These are phyloP conservation scores for Papilio helenus DNA, from an alignment of 1,140 invertebrate species.

Conservation along the genomic window DNA sequence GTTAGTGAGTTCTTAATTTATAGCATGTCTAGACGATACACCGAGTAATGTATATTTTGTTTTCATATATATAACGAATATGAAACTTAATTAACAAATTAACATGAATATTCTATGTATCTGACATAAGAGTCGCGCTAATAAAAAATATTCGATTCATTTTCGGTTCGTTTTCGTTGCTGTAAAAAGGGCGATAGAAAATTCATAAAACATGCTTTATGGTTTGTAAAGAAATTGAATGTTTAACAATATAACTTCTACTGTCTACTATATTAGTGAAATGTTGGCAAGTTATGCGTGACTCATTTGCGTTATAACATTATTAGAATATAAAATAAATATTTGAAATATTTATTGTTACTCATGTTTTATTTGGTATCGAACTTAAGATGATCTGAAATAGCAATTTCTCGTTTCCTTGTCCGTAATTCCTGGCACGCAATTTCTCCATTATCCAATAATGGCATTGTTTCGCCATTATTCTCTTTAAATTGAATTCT, in stretches of 20 bases:
- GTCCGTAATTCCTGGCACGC: slow-evolving; percentile 35
- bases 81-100: slow-evolving; percentile 7
- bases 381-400: slow-evolving; percentile 24
- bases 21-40: not conserved
- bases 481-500: slow-evolving; percentile 29
- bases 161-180: no score
- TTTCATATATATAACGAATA: not conserved
- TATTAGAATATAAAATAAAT: not conserved
- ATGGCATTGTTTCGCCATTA: slow-evolving; percentile 30
- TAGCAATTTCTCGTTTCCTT: slow-evolving; percentile 27
- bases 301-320: not conserved
- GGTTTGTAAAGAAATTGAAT: no score
- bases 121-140: not conserved
- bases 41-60: not conserved
- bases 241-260: no score
- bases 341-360: not conserved
- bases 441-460: slow-evolving; percentile 39
- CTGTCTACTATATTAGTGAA: not conserved
- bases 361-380: not conserved
- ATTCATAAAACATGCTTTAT: no score
- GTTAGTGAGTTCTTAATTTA: not conserved
- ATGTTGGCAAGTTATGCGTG: not conserved
- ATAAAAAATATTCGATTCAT: not conserved
- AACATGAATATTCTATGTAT: not conserved
- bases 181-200: no score